Conservation (phyloP, 2,797 vertebrate genomes). For the Petrocephalus schoutedeni region DNA sequence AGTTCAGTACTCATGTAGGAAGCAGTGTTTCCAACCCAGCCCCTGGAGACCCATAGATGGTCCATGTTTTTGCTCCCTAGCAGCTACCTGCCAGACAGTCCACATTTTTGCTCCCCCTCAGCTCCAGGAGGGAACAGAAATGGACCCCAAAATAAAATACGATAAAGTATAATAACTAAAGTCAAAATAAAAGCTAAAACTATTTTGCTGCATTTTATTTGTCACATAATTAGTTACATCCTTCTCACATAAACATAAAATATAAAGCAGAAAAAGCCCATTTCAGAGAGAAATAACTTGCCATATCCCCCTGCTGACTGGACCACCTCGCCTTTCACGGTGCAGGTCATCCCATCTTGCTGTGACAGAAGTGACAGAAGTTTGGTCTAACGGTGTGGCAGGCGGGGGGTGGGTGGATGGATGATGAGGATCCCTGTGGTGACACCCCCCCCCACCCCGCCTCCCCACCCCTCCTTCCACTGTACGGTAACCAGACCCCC, state of each 20-base stretch:
- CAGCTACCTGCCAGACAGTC: not conserved
- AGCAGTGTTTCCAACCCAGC: not conserved
- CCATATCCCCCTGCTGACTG: not conserved
- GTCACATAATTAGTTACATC: not conserved
- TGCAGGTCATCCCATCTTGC: not conserved
- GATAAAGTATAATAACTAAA: not conserved
- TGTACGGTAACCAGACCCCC: not conserved
- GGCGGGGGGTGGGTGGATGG: not conserved
- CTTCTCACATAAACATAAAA: not conserved
- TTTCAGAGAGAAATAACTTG: not conserved
- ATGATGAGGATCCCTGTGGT: not conserved
- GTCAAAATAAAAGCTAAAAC: not conserved
- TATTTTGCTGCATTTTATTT: not conserved
- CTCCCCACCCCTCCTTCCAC: not conserved
- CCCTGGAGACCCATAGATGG: not conserved
- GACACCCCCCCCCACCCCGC: not conserved
- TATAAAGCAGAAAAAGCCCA: not conserved
- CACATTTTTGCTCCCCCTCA: not conserved
- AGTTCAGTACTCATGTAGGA: not conserved
- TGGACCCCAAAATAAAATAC: not conserved
- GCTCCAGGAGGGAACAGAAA: not conserved
- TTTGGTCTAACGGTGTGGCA: not conserved
- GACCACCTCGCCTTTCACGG: not conserved
- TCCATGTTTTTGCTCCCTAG: not conserved
- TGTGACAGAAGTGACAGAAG: not conserved